Conservation (phyloP, 2,888 invertebrate genomes). For the Dione vanillae region DNA sequence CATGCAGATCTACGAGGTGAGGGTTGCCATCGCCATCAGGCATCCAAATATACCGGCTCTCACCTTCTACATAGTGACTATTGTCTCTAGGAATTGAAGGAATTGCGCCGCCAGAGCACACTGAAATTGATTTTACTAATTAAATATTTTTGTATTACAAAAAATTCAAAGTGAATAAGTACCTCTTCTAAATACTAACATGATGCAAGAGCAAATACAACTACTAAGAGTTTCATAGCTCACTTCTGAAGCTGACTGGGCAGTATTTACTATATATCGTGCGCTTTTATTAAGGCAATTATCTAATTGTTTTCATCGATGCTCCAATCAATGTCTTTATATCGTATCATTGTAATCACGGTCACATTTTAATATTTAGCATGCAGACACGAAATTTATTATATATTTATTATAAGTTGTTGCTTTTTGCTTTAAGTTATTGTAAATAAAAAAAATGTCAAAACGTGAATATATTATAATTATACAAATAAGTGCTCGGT, state of each 20-base stretch:
- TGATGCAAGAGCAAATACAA: background rate
- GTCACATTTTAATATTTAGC: too few relatives aligned
- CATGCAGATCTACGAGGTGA: slow-evolving; percentile 53
- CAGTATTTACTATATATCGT: background rate
- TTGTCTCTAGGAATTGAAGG: slow-evolving; percentile 50
- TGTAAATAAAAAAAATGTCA: background rate
- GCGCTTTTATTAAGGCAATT: background rate
- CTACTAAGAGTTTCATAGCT: slow-evolving; percentile 2
- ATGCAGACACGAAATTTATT: too few relatives aligned
- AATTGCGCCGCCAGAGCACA: slow-evolving; percentile 36
- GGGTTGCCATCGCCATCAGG: slow-evolving; percentile 53
- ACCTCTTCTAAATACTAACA: background rate
- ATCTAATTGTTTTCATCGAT: background rate
- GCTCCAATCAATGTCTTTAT: background rate
- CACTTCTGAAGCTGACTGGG: background rate
- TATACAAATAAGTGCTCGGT: too few relatives aligned
- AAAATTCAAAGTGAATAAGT: too few relatives aligned
- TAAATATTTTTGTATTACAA: too few relatives aligned
- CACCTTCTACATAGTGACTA: slow-evolving; percentile 54
- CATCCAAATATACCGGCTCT: slow-evolving; percentile 55
- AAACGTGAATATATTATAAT: too few relatives aligned
- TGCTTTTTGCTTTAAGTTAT: too few relatives aligned
- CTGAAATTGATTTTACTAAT: slow-evolving; percentile 29
- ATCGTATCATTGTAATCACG: background rate
- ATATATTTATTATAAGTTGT: too few relatives aligned